Evolutionary conservation across 2,797 vertebrate species (phyloP).

Genomic region (Acomys russatus): DNA sequence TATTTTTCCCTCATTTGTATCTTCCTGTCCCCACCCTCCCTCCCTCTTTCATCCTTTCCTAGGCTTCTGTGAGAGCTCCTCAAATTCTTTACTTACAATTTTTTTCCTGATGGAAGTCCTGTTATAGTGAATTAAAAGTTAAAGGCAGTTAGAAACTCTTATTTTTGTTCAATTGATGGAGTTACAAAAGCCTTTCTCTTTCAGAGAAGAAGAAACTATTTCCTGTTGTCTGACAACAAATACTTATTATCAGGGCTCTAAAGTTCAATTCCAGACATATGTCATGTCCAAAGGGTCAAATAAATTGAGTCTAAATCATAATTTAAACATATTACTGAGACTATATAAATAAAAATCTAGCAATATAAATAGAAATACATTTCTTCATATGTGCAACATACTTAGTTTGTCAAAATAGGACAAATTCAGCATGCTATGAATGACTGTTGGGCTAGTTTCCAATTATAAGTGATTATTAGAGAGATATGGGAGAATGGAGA

Average conservation of each 20-base stretch:
- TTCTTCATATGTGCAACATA: constrained; percentile 6
- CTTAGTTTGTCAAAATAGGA: constrained; percentile 18
- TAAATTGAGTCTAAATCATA: constrained; percentile 45
- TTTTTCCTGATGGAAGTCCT: constrained; percentile 45
- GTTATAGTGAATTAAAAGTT: constrained; percentile 43
- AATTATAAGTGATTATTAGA: no score
- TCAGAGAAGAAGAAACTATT: not conserved
- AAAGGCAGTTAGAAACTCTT: constrained; percentile 46
- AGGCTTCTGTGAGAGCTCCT: not conserved
- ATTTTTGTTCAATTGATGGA: constrained; percentile 39
- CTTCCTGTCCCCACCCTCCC: no score
- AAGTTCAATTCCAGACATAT: constrained; percentile 38
- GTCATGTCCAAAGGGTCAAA: constrained; percentile 17
- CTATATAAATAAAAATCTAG: constrained; percentile 57
- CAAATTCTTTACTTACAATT: constrained; percentile 51
- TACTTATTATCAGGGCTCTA: not conserved
- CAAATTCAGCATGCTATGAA: constrained; percentile 1
- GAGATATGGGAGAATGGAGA: no score
- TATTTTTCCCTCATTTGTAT: no score
- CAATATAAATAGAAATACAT: constrained; percentile 2
- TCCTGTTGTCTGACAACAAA: constrained; percentile 33
- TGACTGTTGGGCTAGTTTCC: not conserved
- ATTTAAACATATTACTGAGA: constrained; percentile 32
- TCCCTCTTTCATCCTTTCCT: no score
- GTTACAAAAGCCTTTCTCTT: constrained; percentile 63